Conservation (phyloP, 2,113 vertebrate species). For the Syngnathus floridae region DNA sequence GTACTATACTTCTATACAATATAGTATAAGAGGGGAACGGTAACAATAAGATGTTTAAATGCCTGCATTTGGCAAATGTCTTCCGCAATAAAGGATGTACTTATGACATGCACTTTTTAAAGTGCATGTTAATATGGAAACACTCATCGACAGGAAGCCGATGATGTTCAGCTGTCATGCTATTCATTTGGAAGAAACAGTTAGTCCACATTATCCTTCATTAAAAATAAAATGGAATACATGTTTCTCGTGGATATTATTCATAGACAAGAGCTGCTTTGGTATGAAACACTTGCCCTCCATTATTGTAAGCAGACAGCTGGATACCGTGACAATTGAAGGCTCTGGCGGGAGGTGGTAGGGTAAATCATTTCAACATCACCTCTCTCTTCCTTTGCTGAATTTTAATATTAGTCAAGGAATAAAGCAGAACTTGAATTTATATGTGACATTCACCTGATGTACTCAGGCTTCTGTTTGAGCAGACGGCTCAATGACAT, state of each 20-base stretch:
- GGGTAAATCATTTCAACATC: conserved; percentile 12
- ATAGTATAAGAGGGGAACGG: conserved; percentile 7
- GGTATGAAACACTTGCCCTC: conserved; percentile 30
- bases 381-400: conserved; percentile 10
- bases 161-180: conserved; percentile 28
- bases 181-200: conserved; percentile 34
- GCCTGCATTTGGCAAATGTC: conserved; percentile 29
- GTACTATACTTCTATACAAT: conserved; percentile 22
- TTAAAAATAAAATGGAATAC: conserved; percentile 36
- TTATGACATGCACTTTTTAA: conserved; percentile 43
- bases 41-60: conserved; percentile 37
- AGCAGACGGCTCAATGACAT: conserved; percentile 41
- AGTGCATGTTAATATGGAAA: conserved; percentile 45
- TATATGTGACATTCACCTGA: conserved; percentile 23
- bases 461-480: conserved; percentile 23
- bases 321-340: conserved; percentile 19
- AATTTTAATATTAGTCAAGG: conserved; percentile 25
- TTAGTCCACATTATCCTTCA: conserved; percentile 41
- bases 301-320: conserved; percentile 34
- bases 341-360: conserved; percentile 18
- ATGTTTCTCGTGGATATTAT: conserved; percentile 39
- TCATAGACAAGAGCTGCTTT: conserved; percentile 35
- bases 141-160: conserved; percentile 10
- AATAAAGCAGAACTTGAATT: conserved; percentile 31
- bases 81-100: conserved; percentile 18